These are phyloP conservation scores for Podabrus alpinus DNA, from an alignment of 2,888 invertebrate species.

Conservation along the genomic window DNA sequence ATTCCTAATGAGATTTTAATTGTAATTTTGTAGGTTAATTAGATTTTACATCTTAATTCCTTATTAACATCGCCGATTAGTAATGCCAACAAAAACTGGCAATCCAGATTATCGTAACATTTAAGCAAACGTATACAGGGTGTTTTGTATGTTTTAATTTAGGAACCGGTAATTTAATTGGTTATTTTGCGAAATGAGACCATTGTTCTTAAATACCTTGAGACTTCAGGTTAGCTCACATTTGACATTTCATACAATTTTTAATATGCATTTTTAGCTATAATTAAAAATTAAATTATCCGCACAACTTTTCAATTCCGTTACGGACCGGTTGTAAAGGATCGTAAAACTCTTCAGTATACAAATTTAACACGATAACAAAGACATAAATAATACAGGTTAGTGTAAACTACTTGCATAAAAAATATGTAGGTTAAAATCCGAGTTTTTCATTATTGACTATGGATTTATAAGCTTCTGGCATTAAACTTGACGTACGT, in stretches of 20 bases:
- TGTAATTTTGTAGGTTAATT: not conserved
- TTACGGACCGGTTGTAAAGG: not conserved
- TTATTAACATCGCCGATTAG: not conserved
- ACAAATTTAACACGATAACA: not conserved
- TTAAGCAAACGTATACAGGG: not conserved
- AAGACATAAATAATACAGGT: not conserved
- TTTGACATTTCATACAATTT: not conserved
- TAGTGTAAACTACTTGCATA: not conserved
- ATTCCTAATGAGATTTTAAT: not conserved
- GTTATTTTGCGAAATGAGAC: not conserved
- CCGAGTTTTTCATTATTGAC: not conserved
- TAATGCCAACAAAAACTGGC: not conserved
- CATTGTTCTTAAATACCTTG: not conserved
- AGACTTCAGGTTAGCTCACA: not conserved
- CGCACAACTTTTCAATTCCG: not conserved
- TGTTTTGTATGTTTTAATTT: not conserved
- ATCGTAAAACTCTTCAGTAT: not conserved
- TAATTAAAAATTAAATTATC: not conserved
- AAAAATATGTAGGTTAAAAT: not conserved
- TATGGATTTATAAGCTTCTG: not conserved
- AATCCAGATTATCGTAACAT: not conserved
- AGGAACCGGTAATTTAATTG: not conserved
- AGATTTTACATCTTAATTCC: not conserved
- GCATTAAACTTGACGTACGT: not conserved
- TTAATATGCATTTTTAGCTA: not conserved